Conservation (phyloP, 2,797 vertebrate genomes). For the Oreochromis grahami region DNA sequence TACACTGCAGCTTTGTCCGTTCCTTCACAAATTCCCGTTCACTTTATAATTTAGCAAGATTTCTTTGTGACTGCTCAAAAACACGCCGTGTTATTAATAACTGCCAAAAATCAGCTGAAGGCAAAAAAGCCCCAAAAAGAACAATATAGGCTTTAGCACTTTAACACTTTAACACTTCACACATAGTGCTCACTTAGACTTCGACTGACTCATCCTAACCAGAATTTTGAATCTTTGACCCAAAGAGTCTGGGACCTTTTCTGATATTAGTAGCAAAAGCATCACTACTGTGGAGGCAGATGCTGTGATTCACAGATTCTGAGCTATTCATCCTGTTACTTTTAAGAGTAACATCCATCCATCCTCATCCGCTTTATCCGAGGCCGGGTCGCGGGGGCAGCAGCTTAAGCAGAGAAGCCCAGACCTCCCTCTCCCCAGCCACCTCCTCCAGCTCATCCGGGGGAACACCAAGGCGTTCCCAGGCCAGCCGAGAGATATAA, state of each 20-base stretch:
- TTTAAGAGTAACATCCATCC: neutral
- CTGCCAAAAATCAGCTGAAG: neutral
- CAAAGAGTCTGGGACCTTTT: slow-evolving; percentile 24
- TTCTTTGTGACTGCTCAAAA: neutral
- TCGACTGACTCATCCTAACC: slow-evolving; percentile 18
- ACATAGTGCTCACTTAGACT: neutral
- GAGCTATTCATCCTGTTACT: slow-evolving; percentile 5
- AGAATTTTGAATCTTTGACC: slow-evolving; percentile 23
- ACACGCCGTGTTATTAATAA: neutral
- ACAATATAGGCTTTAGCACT: neutral
- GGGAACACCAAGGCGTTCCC: too few species aligned
- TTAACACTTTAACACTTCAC: too few species aligned
- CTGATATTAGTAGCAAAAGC: neutral
- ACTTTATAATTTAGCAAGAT: neutral
- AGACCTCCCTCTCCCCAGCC: too few species aligned
- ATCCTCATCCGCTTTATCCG: too few species aligned
- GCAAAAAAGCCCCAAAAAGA: neutral
- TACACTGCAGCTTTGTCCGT: neutral
- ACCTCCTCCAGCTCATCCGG: too few species aligned
- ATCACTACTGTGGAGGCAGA: slow-evolving; percentile 23
- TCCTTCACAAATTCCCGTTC: neutral
- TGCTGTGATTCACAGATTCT: slow-evolving; percentile 29
- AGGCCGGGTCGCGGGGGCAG: too few species aligned
- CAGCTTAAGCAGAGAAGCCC: too few species aligned
- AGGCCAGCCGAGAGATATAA: too few species aligned